Percentiles rank a stretch among this genome's conserved stretches.
Evolutionary conservation across 2,888 invertebrate species (phyloP).

Genomic region (Xestia xanthographa): DNA sequence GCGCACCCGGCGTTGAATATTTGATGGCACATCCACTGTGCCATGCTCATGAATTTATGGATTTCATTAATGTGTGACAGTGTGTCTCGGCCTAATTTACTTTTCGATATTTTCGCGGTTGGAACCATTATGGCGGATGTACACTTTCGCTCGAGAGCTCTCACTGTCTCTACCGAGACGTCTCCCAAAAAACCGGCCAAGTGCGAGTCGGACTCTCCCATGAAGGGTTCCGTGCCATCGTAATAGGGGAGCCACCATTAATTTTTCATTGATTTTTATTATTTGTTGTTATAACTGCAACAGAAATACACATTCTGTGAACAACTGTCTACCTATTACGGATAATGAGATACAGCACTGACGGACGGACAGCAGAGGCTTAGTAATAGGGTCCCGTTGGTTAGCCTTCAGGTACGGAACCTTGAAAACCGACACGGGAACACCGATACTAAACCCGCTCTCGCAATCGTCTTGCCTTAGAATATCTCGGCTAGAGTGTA

Average conservation of each 20-base stretch:
- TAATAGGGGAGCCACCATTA: too few species aligned
- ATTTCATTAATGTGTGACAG: conserved; percentile 77
- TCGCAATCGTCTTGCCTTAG: neutral
- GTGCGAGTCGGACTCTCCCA: too few species aligned
- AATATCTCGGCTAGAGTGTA: neutral
- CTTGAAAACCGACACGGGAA: neutral
- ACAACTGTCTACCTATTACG: too few species aligned
- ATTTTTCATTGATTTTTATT: too few species aligned
- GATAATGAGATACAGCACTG: too few species aligned
- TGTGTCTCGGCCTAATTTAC: conserved; percentile 65
- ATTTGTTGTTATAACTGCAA: too few species aligned
- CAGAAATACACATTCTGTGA: too few species aligned
- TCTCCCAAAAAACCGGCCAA: neutral
- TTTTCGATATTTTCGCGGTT: conserved; percentile 62
- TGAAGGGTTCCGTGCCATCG: too few species aligned
- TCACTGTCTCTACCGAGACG: neutral
- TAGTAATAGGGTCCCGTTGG: too few species aligned
- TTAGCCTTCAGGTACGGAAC: too few species aligned
- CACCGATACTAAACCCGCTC: neutral
- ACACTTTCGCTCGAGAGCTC: neutral
- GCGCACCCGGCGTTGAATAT: conserved; percentile 72
- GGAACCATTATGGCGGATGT: conserved; percentile 28
- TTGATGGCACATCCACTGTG: conserved; percentile 71
- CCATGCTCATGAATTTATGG: conserved; percentile 80
- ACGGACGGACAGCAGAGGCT: too few species aligned